Evolutionary conservation across 2,797 vertebrate species (phyloP), one percentile per base, ranked within the genome.

Genomic region (Xyrichtys novacula): DNA sequence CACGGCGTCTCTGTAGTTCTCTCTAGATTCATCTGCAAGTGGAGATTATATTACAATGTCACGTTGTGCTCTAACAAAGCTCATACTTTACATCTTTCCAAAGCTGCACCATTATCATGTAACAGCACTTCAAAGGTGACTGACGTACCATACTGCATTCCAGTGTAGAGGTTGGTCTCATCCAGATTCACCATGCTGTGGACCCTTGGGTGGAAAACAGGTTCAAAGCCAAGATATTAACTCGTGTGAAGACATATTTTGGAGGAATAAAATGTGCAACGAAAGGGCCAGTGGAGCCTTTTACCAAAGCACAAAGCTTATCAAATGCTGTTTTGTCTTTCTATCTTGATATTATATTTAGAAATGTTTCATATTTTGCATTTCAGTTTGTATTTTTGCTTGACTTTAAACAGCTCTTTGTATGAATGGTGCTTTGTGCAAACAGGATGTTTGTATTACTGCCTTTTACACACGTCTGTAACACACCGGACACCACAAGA

Each of bases 1-100:
- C 86, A 98, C 95, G 48, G 84, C 88, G 88, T 98, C 96, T 88
- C 97, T 94, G 81, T 98, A 96, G 92, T 97, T 98, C 80, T 96
- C 95, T 92, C 94, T 94, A 75, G 95, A 95, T 50, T 87, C 48
- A 93, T 98, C 98, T 99, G 89, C 38, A 80, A 32, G 55, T 44
- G 40, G 25, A 84, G 17, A 80, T 38, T 42, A 73, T 17, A 50
- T 76, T 25, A 61, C 14, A 76, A 42, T 53, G 9, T 50, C 40
- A 36, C 15, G 50, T 38, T 57, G 53, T 10, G 58, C 17, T 23
- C 6, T 2, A 38, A 55, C 11, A 44, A 26, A 57, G n/a, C 2
- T 2, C 22, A 28, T 44, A n/a, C 38, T 34, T 48, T 25, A 62
- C 6, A 65, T 40, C 17, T 26, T 49, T 14, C 49, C n/a, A n/a